These are phyloP conservation scores for Aviceda subcristata DNA, from an alignment of 2,113 vertebrate genomes.

Conservation along the genomic window DNA sequence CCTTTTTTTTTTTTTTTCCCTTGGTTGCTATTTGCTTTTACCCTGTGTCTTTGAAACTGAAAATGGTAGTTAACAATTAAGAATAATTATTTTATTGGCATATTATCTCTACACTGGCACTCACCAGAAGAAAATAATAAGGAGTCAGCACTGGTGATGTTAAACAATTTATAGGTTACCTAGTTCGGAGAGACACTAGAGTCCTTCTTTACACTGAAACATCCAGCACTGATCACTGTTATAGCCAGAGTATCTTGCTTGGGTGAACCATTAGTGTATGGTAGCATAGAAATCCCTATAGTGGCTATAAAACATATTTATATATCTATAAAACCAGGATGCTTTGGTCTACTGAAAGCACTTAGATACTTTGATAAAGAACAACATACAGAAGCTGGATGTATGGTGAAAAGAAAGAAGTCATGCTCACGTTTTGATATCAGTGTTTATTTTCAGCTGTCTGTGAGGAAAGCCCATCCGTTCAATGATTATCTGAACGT, in stretches of 20 bases:
- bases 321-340: constrained; percentile 46
- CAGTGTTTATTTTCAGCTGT: constrained; percentile 31
- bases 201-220: neutral
- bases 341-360: constrained; percentile 36
- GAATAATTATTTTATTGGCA: neutral
- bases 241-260: neutral
- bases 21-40: neutral
- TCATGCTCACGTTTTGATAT: neutral
- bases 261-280: constrained; percentile 32
- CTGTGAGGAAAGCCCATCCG: constrained; percentile 2
- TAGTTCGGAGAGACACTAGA: constrained; percentile 23
- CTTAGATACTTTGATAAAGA: constrained; percentile 37
- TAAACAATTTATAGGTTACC: constrained; percentile 25
- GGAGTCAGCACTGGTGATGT: neutral
- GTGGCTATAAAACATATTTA: constrained; percentile 57
- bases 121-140: neutral
- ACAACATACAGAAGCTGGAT: neutral
- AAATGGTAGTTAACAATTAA: constrained; percentile 9
- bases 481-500: constrained; percentile 54
- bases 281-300: constrained; percentile 5
- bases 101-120: neutral
- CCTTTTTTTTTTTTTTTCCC: neutral
- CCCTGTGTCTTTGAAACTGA: neutral
- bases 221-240: constrained; percentile 16
- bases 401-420: neutral